Base-by-base conservation (phyloP, 2,797 vertebrate species). In the Hozukius guyotensis region DNA sequence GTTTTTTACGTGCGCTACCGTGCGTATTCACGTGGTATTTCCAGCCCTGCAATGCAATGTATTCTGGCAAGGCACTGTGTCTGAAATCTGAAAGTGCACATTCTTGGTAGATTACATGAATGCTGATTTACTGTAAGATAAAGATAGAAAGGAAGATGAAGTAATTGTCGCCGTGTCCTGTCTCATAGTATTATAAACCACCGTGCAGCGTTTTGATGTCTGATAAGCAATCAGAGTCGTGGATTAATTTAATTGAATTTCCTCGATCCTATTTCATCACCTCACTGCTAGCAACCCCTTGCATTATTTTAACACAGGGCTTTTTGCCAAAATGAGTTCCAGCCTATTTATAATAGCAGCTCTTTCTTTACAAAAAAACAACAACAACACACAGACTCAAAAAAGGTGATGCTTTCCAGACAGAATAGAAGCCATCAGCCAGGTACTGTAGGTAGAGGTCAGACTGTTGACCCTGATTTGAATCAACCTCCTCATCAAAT, bases 391-490 rank as follows among this genome's bases (percentile, higher is more conserved):
- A 83, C 34, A 34, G 69, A 82, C 76, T 46, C 27, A 69, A 34
- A 72, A 38, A 75, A 73, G 57, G 74, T 65, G 69, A 69, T 69
- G 32, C 52, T 85, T 63, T 82, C 70, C 76, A 76, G 80, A 85
- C 71, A 42, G 63, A 88, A 75, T 68, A 79, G 34, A 71, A 81
- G 79, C 88, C 82, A 80, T 85, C 87, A 92, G 85, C 78, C 92
- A 93, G 89, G 91, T 90, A 77, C 75, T 86, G 74, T 78, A 88
- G 83, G 86, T 90, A 87, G 86, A 87, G 91, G 88, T 90, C 89
- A 83, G 78, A 80, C 85, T 75, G 88, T 85, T 91, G 89, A 92
- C 90, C 88, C 86, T 89, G 75, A 92, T 93, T 93, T 94, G 85
- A 92, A 91, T 94, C 83, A 90, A 68, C 76, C 81, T 83, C 66